A percentile compares a stretch with the other conserved stretches of the same genome.
Evolutionary conservation across 1,140 invertebrate genomes (phyloP).

Genomic region (Listronotus oregonensis): DNA sequence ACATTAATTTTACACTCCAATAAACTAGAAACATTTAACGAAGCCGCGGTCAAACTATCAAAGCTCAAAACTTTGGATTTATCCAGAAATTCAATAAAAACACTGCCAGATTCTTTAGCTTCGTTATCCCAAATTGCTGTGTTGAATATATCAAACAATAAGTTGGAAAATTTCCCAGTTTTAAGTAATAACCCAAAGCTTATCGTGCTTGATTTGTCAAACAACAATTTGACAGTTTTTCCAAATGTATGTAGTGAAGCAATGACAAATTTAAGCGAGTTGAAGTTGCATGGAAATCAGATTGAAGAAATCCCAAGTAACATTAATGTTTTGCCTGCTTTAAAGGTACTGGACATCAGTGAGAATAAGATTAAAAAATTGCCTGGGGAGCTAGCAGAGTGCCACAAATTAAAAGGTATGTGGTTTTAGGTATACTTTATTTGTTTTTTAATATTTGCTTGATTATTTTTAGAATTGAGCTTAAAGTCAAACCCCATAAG

Average conservation of each 20-base stretch:
- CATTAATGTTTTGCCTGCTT: slow-evolving; percentile 62
- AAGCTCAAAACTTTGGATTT: slow-evolving; percentile 74
- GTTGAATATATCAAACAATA: slow-evolving; percentile 73
- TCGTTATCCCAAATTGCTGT: slow-evolving; percentile 68
- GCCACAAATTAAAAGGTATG: slow-evolving; percentile 73
- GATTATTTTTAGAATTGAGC: slow-evolving; percentile 37
- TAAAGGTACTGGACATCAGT: slow-evolving; percentile 74
- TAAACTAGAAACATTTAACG: slow-evolving; percentile 62
- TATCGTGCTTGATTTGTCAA: slow-evolving; percentile 67
- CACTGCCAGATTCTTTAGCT: slow-evolving; percentile 65
- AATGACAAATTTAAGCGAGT: slow-evolving; percentile 68
- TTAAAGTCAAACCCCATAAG: slow-evolving; percentile 73
- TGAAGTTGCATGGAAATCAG: slow-evolving; percentile 71
- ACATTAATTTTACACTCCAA: slow-evolving; percentile 76
- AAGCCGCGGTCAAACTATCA: slow-evolving; percentile 63
- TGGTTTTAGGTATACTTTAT: neutral
- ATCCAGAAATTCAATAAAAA: slow-evolving; percentile 66
- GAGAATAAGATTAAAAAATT: slow-evolving; percentile 68
- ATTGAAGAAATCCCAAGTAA: slow-evolving; percentile 67
- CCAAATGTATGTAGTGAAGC: slow-evolving; percentile 66
- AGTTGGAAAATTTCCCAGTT: slow-evolving; percentile 65
- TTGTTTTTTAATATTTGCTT: neutral
- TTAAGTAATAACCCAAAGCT: slow-evolving; percentile 63
- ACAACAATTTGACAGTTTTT: slow-evolving; percentile 69
- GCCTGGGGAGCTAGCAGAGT: slow-evolving; percentile 68